Base-by-base conservation (phyloP, 2,888 invertebrate genomes). In the Chrysomela aeneicollis region DNA sequence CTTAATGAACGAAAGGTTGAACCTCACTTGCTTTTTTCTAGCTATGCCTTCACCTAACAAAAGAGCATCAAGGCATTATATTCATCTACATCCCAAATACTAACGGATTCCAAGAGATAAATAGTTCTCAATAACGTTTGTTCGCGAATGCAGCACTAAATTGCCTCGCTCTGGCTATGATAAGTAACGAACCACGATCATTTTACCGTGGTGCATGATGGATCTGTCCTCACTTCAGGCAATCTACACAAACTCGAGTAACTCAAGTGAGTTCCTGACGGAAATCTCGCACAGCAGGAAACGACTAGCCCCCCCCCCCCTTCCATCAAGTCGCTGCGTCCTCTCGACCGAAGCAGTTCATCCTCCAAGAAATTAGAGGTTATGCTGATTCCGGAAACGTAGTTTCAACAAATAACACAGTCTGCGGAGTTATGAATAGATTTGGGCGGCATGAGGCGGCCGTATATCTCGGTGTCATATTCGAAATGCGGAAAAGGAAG, bases 401-500 rank as follows among this genome's bases (percentile, higher is more conserved):
- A 19, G 37, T 37, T 15, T 54, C 18, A 54, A 21, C 42, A 42
- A 61, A 67, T 61, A 67, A 61, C 63, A 53, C 63, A 64, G 61
- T 66, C 59, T 32, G 57, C 53, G 60, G 64, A 69, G 65, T 67
- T 69, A 61, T 63, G 67, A 69, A 67, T 69, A 57, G 64, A 59
- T 63, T 69, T 53, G 50, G 62, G 60, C 60, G 64, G 53, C 67
- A 62, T 61, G 12, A 3, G 62, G 61, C 60, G 59, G 49, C 59
- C 64, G 61, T 69, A 67, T 61, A 67, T 69, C 65, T 65, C 67
- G 46, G 53, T 63, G 61, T 59, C 60, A 59, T 59, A 65, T 64
- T 51, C 63, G 61, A 57, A 67, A 59, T 63, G 47, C 69, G 69
- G 67, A 69, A 69, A 65, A 67, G 67, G 69, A 69, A 61, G 65